Evolutionary conservation across 2,797 vertebrate species (phyloP), one percentile per base, ranked within the genome.

Genomic region (Hypotaenidia philippensis): DNA sequence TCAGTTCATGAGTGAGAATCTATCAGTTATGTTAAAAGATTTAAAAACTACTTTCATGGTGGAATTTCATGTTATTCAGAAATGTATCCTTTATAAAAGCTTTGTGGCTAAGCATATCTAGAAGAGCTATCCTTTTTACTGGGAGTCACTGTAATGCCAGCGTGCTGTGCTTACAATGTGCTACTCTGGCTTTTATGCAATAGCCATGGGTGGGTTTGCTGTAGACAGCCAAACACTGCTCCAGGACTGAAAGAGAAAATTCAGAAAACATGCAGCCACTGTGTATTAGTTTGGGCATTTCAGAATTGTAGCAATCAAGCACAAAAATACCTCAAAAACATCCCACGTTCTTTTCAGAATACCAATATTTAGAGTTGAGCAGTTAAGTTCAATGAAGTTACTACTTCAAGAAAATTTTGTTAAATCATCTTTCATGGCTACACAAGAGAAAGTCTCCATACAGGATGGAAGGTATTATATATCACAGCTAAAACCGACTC

Each of bases 191-290:
- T 75, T 6, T 32, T 29, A 15, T 8, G 13, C 50, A 27, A 10
- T 16, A 59, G 31, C 31, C 29, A 59, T 70, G 38, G 21, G 23
- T 4, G 11, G 6, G 22, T 50, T 78, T 86, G 22, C 17, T 63
- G 6, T 21, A 32, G 10, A 22, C 21, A 63, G 26, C 3, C 53
- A 72, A 50, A 40, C 0, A 0, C 29, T 53, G 36, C 18, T 81
- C 16, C 11, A 59, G 29, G 45, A 10, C 50, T 65, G 18, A 75
- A 81, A 49, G 13, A 60, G 18, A 50, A 56, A 72, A 89, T n/a
- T 89, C 55, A 57, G n/a, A 53, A 34, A 26, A 47, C 7, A 23
- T 4, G 9, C 45, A 59, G 18, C 8, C 5, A n/a, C n/a, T 41
- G 3, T 59, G 6, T 41, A 70, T 36, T 66, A 80, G 8, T 19